These are phyloP conservation scores for Agelas oroides DNA, from an alignment of 37 sponge, comb jelly and placozoan genomes.

Conservation along the genomic window DNA sequence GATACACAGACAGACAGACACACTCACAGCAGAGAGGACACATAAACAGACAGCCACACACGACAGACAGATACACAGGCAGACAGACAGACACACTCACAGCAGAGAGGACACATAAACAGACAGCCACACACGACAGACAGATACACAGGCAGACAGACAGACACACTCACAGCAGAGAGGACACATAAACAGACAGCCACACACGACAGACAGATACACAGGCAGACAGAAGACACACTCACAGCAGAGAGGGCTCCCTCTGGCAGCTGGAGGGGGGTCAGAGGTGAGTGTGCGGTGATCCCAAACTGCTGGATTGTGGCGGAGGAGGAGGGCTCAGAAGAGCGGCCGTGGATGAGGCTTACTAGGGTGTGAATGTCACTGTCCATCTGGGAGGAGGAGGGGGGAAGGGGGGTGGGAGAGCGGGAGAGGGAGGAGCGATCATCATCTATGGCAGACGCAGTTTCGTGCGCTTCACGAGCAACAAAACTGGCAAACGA, in stretches of 20 bases:
- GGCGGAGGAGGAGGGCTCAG: background rate
- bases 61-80: too few relatives aligned
- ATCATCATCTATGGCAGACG: conserved; percentile 15
- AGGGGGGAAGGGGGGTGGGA: conserved; percentile 13
- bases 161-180: too few relatives aligned
- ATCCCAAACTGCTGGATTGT: conserved; percentile 40
- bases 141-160: background rate
- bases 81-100: background rate
- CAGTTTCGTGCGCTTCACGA: conserved; percentile 37
- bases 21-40: too few relatives aligned
- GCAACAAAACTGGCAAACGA: conserved; percentile 80
- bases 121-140: too few relatives aligned
- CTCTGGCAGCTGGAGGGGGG: conserved; percentile 10
- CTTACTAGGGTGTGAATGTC: background rate
- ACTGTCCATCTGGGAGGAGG: conserved; percentile 11
- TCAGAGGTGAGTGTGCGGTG: conserved; percentile 38
- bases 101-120: too few relatives aligned
- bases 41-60: too few relatives aligned
- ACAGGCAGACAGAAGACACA: background rate
- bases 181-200: too few relatives aligned
- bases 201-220: too few relatives aligned
- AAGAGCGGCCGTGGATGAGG: background rate
- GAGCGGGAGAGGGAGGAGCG: conserved; percentile 30
- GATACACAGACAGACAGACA: background rate
- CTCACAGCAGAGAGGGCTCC: conserved; percentile 30